Evolutionary conservation across 2,888 invertebrate genomes (phyloP).

Genomic region (Pocota personata): DNA sequence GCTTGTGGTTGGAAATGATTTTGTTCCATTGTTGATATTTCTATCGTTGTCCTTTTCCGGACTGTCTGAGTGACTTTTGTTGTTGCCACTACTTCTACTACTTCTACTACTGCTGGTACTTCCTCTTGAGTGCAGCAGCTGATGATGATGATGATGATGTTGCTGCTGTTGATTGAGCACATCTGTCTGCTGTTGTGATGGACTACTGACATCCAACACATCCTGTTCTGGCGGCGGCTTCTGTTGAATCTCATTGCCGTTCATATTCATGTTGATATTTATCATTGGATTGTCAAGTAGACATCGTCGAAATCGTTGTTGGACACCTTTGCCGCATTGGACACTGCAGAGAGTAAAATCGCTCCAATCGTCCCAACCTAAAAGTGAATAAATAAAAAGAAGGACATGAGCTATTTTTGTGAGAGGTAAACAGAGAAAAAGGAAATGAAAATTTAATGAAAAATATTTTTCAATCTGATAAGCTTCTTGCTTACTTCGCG

Average conservation of each 20-base stretch:
- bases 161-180: conserved; percentile 69
- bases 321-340: conserved; percentile 82
- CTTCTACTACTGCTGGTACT: conserved; percentile 59
- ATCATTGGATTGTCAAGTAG: conserved; percentile 82
- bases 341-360: conserved; percentile 82
- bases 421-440: not conserved
- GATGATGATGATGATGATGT: conserved; percentile 65
- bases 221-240: conserved; percentile 69
- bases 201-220: conserved; percentile 51
- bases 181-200: conserved; percentile 56
- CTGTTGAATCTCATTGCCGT: conserved; percentile 75
- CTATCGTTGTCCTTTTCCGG: conserved; percentile 59
- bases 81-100: conserved; percentile 15
- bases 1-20: conserved; percentile 35
- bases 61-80: conserved; percentile 57
- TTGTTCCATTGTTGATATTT: conserved; percentile 52
- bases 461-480: conserved; percentile 35
- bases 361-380: conserved; percentile 83
- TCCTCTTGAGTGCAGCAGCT: conserved; percentile 56
- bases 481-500: not conserved
- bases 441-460: conserved; percentile 5
- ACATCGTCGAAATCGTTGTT: conserved; percentile 82
- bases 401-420: not conserved
- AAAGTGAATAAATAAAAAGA: not conserved
- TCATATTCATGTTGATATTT: conserved; percentile 81